Evolutionary conservation across 2,797 vertebrate species (phyloP), one percentile per base, ranked within the genome.

Genomic region (Botia almorhae): DNA sequence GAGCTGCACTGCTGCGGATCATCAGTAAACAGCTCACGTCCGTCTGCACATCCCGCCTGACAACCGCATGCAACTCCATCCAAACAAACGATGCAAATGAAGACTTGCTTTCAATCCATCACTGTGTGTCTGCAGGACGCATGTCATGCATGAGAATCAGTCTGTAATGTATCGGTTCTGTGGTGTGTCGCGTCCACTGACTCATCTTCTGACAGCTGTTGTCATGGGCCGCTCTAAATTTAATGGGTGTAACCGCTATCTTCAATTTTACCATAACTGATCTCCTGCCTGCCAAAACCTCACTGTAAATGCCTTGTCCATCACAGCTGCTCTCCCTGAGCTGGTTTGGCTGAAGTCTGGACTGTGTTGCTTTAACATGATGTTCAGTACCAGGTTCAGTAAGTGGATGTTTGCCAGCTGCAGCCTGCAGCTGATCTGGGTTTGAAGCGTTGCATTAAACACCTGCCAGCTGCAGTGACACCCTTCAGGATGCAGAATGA

Each of bases 241-340:
- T 87, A 84, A 80, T 68, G 78, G 69, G 84, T 81, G 48, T 63
- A 83, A 83, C 58, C 46, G 36, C 82, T 82, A 82, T 85, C 84
- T 82, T 85, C 83, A 85, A 84, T 87, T 75, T 84, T 77, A 83
- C 75, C 63, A 84, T 82, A 85, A 85, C 81, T 81, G 81, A 80
- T 83, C 69, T 82, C 58, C 53, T 65, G 72, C 70, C 80, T 80
- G 83, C 81, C 83, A 86, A 85, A 84, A 68, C 83, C 81, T 80
- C 72, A 80, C 73, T 77, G 69, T 83, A 78, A 87, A 76, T 81
- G 74, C 81, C 81, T 75, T 86, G 84, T 86, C 86, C 63, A 83
- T 86, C 84, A 87, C 55, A 72, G 48, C 74, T 84, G 84, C 81
- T 87, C 83, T 74, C 60, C 53, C 78, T 70, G 68, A 84, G 80